These are phyloP conservation scores for Cotesia chilonis DNA, from an alignment of 1,140 invertebrate species.

Conservation along the genomic window DNA sequence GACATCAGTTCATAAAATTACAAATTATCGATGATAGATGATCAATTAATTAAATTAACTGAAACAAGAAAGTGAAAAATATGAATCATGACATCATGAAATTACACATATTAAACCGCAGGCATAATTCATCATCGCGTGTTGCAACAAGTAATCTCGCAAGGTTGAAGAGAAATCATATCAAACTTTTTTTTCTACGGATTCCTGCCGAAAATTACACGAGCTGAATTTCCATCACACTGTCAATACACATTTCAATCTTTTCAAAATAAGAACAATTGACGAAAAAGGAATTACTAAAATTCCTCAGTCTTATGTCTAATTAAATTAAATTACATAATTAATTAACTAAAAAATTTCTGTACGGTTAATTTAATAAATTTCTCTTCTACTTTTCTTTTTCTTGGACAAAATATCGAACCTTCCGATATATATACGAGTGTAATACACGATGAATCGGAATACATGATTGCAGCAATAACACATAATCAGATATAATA, in stretches of 20 bases:
- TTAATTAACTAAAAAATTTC: too few species aligned
- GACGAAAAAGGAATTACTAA: neutral
- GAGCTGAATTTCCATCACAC: neutral
- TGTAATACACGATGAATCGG: too few species aligned
- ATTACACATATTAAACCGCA: neutral
- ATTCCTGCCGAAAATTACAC: neutral
- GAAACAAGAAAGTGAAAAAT: neutral
- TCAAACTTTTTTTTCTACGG: neutral
- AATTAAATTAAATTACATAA: too few species aligned
- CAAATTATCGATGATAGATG: neutral
- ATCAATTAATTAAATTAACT: neutral
- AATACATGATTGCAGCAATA: too few species aligned
- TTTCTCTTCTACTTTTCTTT: too few species aligned
- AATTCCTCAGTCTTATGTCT: too few species aligned
- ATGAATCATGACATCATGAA: neutral
- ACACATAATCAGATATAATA: too few species aligned
- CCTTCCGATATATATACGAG: too few species aligned
- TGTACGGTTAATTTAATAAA: too few species aligned
- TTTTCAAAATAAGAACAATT: neutral
- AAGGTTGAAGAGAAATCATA: slow-evolving; percentile 7
- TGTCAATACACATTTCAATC: neutral
- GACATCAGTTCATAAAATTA: neutral
- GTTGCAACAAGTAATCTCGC: neutral
- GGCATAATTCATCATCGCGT: neutral
- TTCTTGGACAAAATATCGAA: too few species aligned